Evolutionary conservation across 2,113 vertebrate genomes (phyloP), one percentile per base, ranked within the genome.

Genomic region (Cranoglanis bouderius): DNA sequence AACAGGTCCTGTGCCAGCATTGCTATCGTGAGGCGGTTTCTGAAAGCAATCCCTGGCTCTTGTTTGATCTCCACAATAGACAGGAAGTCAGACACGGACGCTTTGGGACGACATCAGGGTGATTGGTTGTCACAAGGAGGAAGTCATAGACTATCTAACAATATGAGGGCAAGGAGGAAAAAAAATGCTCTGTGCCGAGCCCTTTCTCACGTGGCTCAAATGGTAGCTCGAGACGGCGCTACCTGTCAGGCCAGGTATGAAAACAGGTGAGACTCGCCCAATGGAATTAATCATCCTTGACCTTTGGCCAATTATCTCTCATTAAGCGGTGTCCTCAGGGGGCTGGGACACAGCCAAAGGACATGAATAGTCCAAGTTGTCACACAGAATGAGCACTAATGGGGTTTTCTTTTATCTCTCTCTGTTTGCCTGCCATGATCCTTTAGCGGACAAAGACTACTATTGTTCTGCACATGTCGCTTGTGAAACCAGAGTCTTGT

Each of bases 211-310:
- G 24, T 77, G 43, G 80, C 85, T 89, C 61, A 61, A 67, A 87
- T n/a, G 12, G 32, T 29, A 89, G 32, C 55, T 57, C 8, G 40
- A 77, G 85, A 82, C 53, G 38, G 29, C 40, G 88, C 87, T 90
- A 83, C 85, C 61, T 88, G 90, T 88, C 88, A 90, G 92, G 88
- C 87, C 92, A 94, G 93, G 94, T 95, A 93, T 93, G 91, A 94
- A 92, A 77, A 94, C 91, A 89, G 88, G 90, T 92, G 92, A 94
- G 94, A 94, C 93, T 93, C 93, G 92, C 94, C 93, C 94, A 90
- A 93, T 93, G 94, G 91, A 95, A 95, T 96, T 95, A 96, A 96
- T 95, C 93, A 95, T 94, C 94, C 94, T 94, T 96, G 94, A 95
- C 95, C 95, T 93, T 65, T 86, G 91, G 88, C 92, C 95, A 95